Conservation (phyloP, 2,113 vertebrate species). For the Eurystomus gularis region DNA sequence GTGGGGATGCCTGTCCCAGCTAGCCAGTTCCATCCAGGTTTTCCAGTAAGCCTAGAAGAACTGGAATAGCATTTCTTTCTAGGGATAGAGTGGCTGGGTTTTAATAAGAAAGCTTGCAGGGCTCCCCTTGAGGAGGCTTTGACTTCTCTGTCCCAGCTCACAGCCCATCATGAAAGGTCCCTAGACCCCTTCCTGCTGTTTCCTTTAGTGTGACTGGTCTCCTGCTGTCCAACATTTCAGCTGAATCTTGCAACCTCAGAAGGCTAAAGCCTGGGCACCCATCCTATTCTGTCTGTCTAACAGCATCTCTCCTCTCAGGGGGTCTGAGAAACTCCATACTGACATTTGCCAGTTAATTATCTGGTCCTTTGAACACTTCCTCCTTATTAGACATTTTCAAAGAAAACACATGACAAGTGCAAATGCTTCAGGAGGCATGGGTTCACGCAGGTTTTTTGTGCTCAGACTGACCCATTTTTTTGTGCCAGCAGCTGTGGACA, state of each 20-base stretch:
- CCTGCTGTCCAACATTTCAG: neutral
- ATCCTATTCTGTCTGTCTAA: neutral
- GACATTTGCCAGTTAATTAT: neutral
- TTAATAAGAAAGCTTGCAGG: neutral
- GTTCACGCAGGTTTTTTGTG: neutral
- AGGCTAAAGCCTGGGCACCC: neutral
- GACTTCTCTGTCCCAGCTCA: neutral
- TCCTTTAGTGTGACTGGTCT: neutral
- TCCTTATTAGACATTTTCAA: neutral
- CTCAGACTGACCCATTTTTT: neutral
- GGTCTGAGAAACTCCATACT: neutral
- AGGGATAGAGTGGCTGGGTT: neutral
- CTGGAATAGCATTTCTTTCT: neutral
- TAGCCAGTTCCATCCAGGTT: neutral
- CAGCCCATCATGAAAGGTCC: neutral
- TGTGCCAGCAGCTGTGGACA: neutral
- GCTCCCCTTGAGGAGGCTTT: neutral
- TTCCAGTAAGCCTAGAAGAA: neutral
- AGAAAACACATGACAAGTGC: neutral
- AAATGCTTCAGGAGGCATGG: neutral
- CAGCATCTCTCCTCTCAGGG: neutral
- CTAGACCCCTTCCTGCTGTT: neutral
- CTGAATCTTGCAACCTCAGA: neutral
- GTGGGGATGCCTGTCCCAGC: neutral
- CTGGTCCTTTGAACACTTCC: neutral